phyloP scores from a whole-genome alignment of 2,113 vertebrate genomes.

The Pelusios castaneus region DNA sequence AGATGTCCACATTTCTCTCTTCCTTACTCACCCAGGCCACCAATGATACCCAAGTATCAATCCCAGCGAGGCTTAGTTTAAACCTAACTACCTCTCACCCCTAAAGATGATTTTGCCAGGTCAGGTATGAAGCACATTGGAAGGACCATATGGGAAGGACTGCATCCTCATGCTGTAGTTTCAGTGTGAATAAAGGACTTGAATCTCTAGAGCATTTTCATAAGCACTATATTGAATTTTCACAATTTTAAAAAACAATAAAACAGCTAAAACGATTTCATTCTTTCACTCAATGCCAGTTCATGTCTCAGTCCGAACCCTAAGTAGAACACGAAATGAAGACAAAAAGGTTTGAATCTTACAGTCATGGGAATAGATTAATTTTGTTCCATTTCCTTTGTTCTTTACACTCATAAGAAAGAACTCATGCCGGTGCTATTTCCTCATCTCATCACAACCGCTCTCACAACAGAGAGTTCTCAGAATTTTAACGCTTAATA shows the following conservation, averaged over 20 bases:
- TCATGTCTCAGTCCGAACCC: constrained; percentile 6
- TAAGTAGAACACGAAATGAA: constrained; percentile 34
- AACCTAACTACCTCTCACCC: not conserved
- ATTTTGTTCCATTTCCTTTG: constrained; percentile 71
- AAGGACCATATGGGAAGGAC: not conserved
- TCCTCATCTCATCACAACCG: constrained; percentile 75
- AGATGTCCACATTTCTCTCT: not conserved
- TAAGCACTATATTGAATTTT: not conserved
- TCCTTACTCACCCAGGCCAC: not conserved
- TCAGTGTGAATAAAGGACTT: not conserved
- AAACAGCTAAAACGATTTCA: not conserved
- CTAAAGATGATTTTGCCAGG: not conserved
- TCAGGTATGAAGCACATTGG: accelerated
- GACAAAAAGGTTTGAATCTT: constrained; percentile 48
- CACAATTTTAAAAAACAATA: not conserved
- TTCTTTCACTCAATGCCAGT: constrained; percentile 11
- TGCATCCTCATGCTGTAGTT: not conserved
- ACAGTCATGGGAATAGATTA: constrained; percentile 67
- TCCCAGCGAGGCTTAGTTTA: accelerated
- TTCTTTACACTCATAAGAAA: constrained; percentile 65
- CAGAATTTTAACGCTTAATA: constrained; percentile 69
- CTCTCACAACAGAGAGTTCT: constrained; percentile 71
- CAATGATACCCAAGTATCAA: not conserved
- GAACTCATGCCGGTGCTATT: constrained; percentile 61
- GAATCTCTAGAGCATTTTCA: not conserved